A percentile compares a stretch with the other conserved stretches of the same genome.
Conservation (phyloP, 2,113 vertebrate genomes). For the Rhinichthys klamathensis region DNA sequence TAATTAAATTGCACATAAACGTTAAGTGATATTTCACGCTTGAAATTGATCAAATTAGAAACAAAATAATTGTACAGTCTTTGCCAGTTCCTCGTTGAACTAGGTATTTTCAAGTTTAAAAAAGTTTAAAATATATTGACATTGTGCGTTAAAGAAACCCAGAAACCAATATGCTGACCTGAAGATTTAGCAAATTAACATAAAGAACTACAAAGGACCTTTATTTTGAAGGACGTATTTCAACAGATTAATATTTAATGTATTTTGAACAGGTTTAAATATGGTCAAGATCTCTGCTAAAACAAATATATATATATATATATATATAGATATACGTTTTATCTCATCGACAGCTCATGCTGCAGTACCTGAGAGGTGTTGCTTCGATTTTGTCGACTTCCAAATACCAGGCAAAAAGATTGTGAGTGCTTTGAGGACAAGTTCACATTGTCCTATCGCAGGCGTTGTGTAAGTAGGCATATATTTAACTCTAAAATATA, state of each 20-base stretch:
- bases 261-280: background rate
- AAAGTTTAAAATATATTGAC: too few species aligned
- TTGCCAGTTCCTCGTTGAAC: background rate
- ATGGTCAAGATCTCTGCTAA: background rate
- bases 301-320: background rate
- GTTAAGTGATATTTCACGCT: background rate
- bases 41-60: background rate
- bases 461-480: conserved; percentile 27
- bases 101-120: too few species aligned
- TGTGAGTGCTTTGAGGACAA: background rate
- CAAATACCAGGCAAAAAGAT: background rate
- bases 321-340: background rate
- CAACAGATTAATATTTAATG: background rate
- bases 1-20: background rate
- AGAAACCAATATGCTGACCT: background rate
- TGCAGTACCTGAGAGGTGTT: background rate
- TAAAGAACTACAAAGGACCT: background rate
- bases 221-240: background rate
- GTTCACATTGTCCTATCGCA: background rate
- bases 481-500: background rate
- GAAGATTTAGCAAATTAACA: too few species aligned
- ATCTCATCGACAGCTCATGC: background rate
- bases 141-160: too few species aligned
- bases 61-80: background rate
- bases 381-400: background rate